Base-by-base conservation (phyloP, 1,140 invertebrate species). In the Zaprionus africanus region DNA sequence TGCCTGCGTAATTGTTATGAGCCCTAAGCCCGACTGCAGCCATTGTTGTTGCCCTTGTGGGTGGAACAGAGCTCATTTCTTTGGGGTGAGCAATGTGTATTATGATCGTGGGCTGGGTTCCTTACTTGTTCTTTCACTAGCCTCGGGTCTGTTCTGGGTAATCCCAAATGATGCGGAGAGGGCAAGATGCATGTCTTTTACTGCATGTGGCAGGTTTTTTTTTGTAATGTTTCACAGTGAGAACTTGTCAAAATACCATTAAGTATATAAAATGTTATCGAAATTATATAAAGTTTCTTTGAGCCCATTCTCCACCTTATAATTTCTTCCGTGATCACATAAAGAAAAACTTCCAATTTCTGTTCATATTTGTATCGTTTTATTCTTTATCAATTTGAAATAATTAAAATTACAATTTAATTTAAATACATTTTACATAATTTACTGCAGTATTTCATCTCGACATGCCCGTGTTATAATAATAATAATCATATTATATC, bases 361-460 rank as follows among this genome's bases (percentile, higher is more conserved):
- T 28, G 69, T 81, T 56, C 65, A 56, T 76, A 74, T 67, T 76
- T 82, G 66, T 81, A 71, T 79, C 56, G n/a, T 79, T 88, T 90
- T 90, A 90, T 90, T 85, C 77, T 72, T 90, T 78, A 90, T 90
- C 81, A 90, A 90, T 90, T 88, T 49, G 79, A 90, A 90, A 90
- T 90, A 90, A 85, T 90, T 90, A 90, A 82, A 85, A 90, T 90
- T 90, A 90, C 81, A 90, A 90, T 90, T 90, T 82, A 85, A 85
- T 90, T 87, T 88, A 88, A 90, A 75, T 90, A 90, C 81, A 90
- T 80, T 86, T 86, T 87, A 87, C 83, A 87, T 87, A 76, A 80
- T 74, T 88, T 79, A 88, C 81, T 74, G 81, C 78, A 78, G 62
- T 81, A 84, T 67, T 73, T 88, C 74, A 73, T 87, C 66, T 87